phyloP scores from a whole-genome alignment of 1,140 invertebrate genomes.

The Bilobella aurantiaca region DNA sequence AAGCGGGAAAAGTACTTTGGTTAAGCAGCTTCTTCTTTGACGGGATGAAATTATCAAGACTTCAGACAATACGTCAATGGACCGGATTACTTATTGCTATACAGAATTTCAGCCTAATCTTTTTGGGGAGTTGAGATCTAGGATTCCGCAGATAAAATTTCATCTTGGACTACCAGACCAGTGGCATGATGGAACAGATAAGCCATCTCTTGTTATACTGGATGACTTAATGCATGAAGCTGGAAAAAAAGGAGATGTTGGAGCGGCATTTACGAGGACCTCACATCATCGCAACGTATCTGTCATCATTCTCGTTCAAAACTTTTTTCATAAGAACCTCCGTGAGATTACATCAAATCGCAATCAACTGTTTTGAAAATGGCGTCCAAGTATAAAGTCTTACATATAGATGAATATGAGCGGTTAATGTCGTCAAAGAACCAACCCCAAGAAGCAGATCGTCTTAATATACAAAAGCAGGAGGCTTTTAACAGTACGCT shows the following conservation, averaged over 20 bases:
- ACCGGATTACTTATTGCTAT: neutral
- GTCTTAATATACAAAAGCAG: neutral
- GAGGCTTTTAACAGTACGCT: neutral
- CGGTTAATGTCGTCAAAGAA: neutral
- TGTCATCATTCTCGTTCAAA: no score
- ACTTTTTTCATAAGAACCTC: no score
- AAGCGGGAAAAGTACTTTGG: neutral
- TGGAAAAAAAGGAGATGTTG: neutral
- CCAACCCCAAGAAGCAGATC: neutral
- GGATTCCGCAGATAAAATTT: constrained; percentile 4
- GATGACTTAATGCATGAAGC: constrained; percentile 4
- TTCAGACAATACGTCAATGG: neutral
- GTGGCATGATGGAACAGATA: no score
- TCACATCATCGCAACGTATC: no score
- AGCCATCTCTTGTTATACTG: no score
- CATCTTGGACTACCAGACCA: constrained; percentile 1
- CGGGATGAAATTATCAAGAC: neutral
- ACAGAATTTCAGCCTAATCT: neutral
- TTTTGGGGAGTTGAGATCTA: neutral
- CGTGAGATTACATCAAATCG: no score
- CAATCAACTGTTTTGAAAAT: neutral
- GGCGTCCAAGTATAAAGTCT: neutral
- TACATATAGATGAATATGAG: neutral
- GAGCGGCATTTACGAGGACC: no score
- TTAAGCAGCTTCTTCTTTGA: neutral